phyloP scores from a whole-genome alignment of 2,888 invertebrate genomes.

The Nymphalis urticae region DNA sequence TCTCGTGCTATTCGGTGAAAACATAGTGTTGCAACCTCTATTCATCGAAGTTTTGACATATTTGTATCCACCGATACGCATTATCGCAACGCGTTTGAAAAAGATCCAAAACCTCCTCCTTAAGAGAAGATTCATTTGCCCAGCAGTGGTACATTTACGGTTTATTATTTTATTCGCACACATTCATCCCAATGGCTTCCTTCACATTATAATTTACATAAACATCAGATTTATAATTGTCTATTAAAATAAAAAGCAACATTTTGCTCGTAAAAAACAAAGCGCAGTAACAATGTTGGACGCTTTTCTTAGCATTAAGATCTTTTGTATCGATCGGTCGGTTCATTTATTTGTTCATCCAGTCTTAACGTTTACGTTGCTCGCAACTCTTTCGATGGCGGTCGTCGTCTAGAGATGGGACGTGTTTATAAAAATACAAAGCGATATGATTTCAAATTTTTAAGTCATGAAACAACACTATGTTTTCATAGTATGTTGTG shows the following conservation, averaged over 20 bases:
- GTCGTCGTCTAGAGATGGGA: conserved; percentile 39
- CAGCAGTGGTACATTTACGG: no score
- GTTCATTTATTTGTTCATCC: conserved; percentile 79
- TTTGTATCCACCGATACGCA: no score
- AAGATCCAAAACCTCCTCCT: not conserved
- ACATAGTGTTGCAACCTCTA: no score
- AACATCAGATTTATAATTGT: not conserved
- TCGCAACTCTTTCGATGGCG: conserved; percentile 71
- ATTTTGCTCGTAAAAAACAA: conserved; percentile 41
- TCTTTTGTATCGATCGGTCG: conserved; percentile 63
- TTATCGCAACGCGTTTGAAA: no score
- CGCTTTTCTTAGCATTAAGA: conserved; percentile 56
- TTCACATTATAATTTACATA: not conserved
- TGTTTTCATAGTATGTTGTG: no score
- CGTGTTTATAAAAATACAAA: not conserved
- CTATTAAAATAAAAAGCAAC: conserved; percentile 10
- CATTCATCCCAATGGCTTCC: not conserved
- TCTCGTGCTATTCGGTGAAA: no score
- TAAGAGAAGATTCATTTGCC: not conserved
- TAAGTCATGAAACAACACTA: no score
- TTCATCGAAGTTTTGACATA: no score
- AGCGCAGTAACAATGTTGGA: conserved; percentile 51
- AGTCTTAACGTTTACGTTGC: conserved; percentile 69
- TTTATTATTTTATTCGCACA: not conserved
- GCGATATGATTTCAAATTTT: no score